phyloP scores from a whole-genome alignment of 2,113 vertebrate genomes.

The Arvicanthis niloticus region DNA sequence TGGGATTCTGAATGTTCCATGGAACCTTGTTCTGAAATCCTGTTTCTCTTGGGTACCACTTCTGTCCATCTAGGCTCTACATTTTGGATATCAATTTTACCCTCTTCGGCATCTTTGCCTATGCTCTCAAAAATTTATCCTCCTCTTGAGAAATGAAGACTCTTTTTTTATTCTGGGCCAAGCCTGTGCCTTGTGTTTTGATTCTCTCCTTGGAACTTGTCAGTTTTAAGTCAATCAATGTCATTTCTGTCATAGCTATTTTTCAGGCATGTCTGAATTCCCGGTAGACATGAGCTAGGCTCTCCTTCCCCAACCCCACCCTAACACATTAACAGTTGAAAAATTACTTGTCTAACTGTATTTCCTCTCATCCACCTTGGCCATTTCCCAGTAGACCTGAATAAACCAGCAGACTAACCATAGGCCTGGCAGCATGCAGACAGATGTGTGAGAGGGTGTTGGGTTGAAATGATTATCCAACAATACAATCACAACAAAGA shows the following conservation, averaged over 20 bases:
- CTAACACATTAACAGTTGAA: background rate
- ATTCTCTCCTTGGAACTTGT: background rate
- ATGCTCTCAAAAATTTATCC: background rate
- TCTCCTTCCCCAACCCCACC: background rate
- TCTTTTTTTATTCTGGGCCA: slow-evolving; percentile 1
- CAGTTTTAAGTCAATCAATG: background rate
- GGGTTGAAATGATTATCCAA: background rate
- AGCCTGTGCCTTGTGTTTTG: background rate
- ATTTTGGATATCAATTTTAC: background rate
- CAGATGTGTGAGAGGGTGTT: background rate
- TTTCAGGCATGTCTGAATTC: background rate
- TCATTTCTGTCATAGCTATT: background rate
- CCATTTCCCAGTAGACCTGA: background rate
- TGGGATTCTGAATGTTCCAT: background rate
- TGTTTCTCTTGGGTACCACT: background rate
- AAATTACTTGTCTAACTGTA: background rate
- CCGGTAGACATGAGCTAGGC: background rate
- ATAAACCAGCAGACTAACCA: background rate
- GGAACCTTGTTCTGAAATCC: background rate
- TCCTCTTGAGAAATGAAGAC: background rate
- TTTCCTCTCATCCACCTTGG: background rate
- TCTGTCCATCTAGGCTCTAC: background rate
- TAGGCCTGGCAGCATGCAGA: background rate
- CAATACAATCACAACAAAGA: background rate
- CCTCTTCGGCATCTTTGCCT: background rate